A percentile compares a stretch with the other conserved stretches of the same genome.
These are phyloP conservation scores for Trididemnum miniatum DNA, from an alignment of 23 tunicate genomes.

Conservation along the genomic window DNA sequence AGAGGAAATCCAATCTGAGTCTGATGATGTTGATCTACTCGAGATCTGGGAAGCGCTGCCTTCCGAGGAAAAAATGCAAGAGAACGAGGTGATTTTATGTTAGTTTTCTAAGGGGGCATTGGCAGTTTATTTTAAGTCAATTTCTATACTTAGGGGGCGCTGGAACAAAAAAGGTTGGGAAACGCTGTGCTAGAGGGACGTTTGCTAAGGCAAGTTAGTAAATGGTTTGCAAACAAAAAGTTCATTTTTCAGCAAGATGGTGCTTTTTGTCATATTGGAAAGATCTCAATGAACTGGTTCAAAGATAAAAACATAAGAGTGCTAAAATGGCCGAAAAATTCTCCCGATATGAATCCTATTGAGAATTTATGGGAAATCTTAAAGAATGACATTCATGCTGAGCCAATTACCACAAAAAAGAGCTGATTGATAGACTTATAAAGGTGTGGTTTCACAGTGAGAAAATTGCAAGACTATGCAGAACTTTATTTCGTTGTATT, in stretches of 20 bases:
- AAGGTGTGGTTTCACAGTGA: neutral
- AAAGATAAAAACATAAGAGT: neutral
- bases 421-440: neutral
- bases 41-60: too few relatives aligned
- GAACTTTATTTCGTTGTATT: too few relatives aligned
- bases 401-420: slow-evolving; percentile 10
- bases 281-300: slow-evolving; percentile 2
- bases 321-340: slow-evolving; percentile 2
- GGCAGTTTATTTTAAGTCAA: too few relatives aligned
- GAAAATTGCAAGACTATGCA: neutral
- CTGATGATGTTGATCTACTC: too few relatives aligned
- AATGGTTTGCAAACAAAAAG: neutral
- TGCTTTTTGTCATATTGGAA: neutral
- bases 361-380: slow-evolving; percentile 3
- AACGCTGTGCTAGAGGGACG: neutral
- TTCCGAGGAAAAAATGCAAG: too few relatives aligned
- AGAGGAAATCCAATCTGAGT: too few relatives aligned
- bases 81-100: too few relatives aligned
- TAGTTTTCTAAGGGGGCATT: too few relatives aligned
- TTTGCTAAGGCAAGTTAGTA: slow-evolving; percentile 1
- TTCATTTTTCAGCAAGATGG: slow-evolving; percentile 16
- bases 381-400: neutral
- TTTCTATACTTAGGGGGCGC: too few relatives aligned
- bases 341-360: neutral
- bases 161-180: too few relatives aligned